These are phyloP conservation scores for Syrphus vitripennis DNA, from an alignment of 2,888 invertebrate species.

Conservation along the genomic window DNA sequence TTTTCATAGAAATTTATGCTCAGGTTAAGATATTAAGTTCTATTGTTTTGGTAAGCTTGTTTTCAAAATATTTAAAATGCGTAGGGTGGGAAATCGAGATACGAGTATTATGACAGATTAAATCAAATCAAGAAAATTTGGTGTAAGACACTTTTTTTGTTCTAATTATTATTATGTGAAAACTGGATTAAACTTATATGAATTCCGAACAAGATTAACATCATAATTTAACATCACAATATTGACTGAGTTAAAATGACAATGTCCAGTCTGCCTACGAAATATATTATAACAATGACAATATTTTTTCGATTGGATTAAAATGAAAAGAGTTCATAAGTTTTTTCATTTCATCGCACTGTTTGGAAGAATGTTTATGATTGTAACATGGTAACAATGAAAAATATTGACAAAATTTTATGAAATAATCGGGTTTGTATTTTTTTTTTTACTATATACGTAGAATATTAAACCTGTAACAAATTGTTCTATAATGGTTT, in stretches of 20 bases:
- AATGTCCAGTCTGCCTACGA: neutral
- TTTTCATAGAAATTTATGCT: neutral
- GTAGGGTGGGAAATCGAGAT: neutral
- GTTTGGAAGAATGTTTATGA: neutral
- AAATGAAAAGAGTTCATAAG: neutral
- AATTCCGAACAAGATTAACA: constrained; percentile 9
- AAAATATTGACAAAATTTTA: neutral
- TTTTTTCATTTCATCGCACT: constrained; percentile 5
- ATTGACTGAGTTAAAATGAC: neutral
- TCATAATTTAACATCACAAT: neutral
- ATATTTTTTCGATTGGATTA: neutral
- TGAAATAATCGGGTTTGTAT: neutral
- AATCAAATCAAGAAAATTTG: neutral
- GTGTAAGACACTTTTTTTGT: neutral
- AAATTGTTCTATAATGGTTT: too few species aligned
- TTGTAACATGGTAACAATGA: neutral
- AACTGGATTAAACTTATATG: neutral
- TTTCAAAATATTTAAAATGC: constrained; percentile 18
- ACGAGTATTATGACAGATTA: neutral
- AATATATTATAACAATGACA: neutral
- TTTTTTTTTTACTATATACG: too few species aligned
- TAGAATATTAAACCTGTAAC: too few species aligned
- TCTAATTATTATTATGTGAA: neutral
- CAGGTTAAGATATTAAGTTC: neutral
- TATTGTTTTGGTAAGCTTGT: neutral